phyloP scores from a whole-genome alignment of 2,113 vertebrate species.

The Ellobius talpinus region DNA sequence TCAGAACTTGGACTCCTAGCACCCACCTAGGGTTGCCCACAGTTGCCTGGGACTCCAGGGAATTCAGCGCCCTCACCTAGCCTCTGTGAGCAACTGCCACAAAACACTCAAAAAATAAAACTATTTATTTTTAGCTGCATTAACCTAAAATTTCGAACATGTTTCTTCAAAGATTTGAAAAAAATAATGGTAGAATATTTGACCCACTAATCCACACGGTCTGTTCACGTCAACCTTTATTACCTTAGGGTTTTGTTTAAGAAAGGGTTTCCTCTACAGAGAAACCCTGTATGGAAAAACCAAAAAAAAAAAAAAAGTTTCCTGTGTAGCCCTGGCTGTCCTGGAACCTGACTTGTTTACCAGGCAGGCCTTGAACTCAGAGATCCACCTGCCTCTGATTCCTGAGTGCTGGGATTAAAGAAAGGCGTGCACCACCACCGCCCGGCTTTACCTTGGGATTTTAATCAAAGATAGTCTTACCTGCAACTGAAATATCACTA shows the following conservation, averaged over 20 bases:
- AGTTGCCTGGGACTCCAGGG: background rate
- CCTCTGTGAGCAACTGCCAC: background rate
- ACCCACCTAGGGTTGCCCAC: background rate
- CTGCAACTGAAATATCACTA: conserved; percentile 23
- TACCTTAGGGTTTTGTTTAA: conserved; percentile 3
- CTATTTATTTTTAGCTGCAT: background rate
- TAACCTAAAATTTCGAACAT: conserved; percentile 36
- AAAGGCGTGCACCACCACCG: background rate
- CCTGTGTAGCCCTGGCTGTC: background rate
- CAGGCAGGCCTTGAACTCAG: background rate
- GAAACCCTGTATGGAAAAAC: too few relatives aligned
- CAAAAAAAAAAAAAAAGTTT: too few relatives aligned
- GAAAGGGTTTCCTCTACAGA: background rate
- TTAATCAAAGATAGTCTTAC: conserved; percentile 56
- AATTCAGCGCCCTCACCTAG: background rate
- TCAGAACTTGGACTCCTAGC: background rate
- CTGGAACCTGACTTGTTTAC: background rate
- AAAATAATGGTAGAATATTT: background rate
- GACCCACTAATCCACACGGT: conserved; percentile 28
- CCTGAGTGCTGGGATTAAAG: background rate
- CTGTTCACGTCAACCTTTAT: conserved; percentile 25
- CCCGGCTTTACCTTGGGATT: background rate
- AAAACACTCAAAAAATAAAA: background rate
- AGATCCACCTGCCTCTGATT: background rate
- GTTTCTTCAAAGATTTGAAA: conserved; percentile 27